A percentile compares a stretch with the other conserved stretches of the same genome.
phyloP scores from a whole-genome alignment of 2,888 invertebrate genomes.

The Parnassius smintheus region DNA sequence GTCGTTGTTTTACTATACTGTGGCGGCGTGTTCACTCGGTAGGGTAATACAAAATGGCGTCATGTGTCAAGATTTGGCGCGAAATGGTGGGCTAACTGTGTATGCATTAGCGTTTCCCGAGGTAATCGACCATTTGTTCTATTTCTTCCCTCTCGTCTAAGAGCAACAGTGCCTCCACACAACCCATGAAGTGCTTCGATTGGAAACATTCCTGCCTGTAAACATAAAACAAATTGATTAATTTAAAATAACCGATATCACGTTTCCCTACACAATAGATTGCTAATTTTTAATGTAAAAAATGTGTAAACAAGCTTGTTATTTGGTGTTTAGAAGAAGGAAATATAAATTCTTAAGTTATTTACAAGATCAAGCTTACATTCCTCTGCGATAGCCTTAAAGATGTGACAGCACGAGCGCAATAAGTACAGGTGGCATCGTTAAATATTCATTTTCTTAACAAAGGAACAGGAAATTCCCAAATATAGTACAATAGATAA shows the following conservation, averaged over 20 bases:
- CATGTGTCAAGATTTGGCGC: constrained; percentile 51
- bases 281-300: no score
- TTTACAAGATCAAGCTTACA: constrained; percentile 22
- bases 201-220: constrained; percentile 90
- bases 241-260: background rate
- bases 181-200: constrained; percentile 90
- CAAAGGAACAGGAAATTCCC: constrained; percentile 26
- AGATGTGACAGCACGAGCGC: constrained; percentile 6
- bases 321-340: background rate
- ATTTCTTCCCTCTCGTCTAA: constrained; percentile 88
- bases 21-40: constrained; percentile 48
- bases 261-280: background rate
- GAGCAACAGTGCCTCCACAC: constrained; percentile 89
- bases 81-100: constrained; percentile 44
- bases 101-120: constrained; percentile 82
- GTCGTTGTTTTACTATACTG: constrained; percentile 38
- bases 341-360: constrained; percentile 9
- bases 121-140: constrained; percentile 89
- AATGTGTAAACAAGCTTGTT: constrained; percentile 5
- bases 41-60: constrained; percentile 53
- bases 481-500: constrained; percentile 18
- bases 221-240: constrained; percentile 39
- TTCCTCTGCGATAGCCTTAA: constrained; percentile 16
- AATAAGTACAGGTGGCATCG: constrained; percentile 11
- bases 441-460: constrained; percentile 21